phyloP scores from a whole-genome alignment of 1,140 invertebrate species.

The Drosophila sproati region DNA sequence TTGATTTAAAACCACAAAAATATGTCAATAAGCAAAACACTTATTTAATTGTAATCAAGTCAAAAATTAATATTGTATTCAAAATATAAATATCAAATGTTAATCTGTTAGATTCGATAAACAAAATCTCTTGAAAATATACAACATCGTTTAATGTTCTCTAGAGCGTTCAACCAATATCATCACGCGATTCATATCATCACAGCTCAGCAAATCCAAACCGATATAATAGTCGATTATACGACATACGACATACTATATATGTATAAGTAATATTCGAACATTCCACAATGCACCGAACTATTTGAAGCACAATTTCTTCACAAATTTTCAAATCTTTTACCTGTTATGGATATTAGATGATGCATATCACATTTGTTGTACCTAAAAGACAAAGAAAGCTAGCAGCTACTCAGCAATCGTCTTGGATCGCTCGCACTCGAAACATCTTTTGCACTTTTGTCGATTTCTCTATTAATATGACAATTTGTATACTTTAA shows the following conservation, averaged over 20 bases:
- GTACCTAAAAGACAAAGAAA: slow-evolving; percentile 5
- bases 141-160: slow-evolving; percentile 23
- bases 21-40: slow-evolving; percentile 5
- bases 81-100: slow-evolving; percentile 1
- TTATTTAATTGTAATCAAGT: slow-evolving; percentile 19
- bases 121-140: slow-evolving; percentile 2
- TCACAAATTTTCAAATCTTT: slow-evolving; percentile 34
- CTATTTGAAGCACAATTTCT: slow-evolving; percentile 38
- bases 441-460: slow-evolving; percentile 35
- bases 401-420: slow-evolving; percentile 22
- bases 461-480: slow-evolving; percentile 21
- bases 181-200: slow-evolving; percentile 64
- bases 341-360: slow-evolving; percentile 34
- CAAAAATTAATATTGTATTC: background rate
- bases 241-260: background rate
- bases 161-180: slow-evolving; percentile 40
- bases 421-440: slow-evolving; percentile 42
- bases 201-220: slow-evolving; percentile 35
- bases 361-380: slow-evolving; percentile 48
- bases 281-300: slow-evolving; percentile 31
- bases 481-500: slow-evolving; percentile 53
- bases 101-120: slow-evolving; percentile 1
- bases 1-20: slow-evolving; percentile 3
- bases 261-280: background rate
- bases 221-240: background rate